Evolutionary conservation across 2,113 vertebrate genomes (phyloP).

Genomic region (Apistogramma diplotaenia): DNA sequence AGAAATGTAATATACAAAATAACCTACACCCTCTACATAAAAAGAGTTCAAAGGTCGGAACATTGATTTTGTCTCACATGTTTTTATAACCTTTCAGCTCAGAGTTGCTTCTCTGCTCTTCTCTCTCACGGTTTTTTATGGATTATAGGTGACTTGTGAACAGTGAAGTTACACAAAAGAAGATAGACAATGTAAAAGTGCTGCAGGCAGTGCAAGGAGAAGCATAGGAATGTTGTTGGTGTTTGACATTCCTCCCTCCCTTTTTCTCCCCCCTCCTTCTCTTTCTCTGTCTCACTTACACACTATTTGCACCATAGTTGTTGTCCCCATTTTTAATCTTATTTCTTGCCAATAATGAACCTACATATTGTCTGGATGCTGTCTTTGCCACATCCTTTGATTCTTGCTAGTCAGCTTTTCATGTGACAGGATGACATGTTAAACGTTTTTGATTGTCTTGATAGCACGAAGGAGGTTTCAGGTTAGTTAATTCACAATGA

Average conservation of each 20-base stretch:
- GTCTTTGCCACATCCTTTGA: neutral
- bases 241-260: slow-evolving; percentile 77
- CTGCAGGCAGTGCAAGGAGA: slow-evolving; percentile 75
- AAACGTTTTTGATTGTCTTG: neutral
- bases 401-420: neutral
- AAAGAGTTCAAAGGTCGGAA: neutral
- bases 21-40: neutral
- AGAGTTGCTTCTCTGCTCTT: slow-evolving; percentile 8
- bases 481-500: neutral
- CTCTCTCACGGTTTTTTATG: slow-evolving; percentile 29
- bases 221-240: slow-evolving; percentile 81
- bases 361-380: neutral
- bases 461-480: neutral
- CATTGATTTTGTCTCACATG: neutral
- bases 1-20: neutral
- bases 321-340: neutral
- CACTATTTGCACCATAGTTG: neutral
- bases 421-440: neutral
- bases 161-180: slow-evolving; percentile 61
- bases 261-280: slow-evolving; percentile 38
- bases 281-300: slow-evolving; percentile 19
- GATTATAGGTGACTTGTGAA: slow-evolving; percentile 54
- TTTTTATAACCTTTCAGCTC: neutral
- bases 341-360: neutral
- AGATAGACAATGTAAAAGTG: slow-evolving; percentile 69